phyloP scores from a whole-genome alignment of 2,797 vertebrate genomes.

The Anabas testudineus region DNA sequence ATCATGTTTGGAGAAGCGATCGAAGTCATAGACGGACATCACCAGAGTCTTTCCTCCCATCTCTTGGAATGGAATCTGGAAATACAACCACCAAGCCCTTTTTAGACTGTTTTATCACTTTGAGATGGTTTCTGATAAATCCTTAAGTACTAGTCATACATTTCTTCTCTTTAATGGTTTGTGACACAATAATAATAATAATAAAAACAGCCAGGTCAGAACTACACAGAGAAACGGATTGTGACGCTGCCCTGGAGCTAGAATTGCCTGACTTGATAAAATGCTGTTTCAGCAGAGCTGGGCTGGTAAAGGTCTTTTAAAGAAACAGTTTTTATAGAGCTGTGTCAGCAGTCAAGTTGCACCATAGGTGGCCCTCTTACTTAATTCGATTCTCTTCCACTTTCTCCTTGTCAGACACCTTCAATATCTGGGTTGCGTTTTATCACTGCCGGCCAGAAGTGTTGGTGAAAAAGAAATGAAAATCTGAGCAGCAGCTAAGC shows the following conservation, averaged over 20 bases:
- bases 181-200: background rate
- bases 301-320: constrained; percentile 49
- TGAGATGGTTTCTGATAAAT: background rate
- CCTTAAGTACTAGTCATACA: background rate
- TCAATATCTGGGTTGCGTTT: constrained; percentile 56
- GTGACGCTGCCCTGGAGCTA: constrained; percentile 39
- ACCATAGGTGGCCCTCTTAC: constrained; percentile 68
- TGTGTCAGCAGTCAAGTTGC: constrained; percentile 69
- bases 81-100: constrained; percentile 17
- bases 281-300: constrained; percentile 59
- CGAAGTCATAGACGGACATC: constrained; percentile 97
- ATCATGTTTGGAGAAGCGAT: constrained; percentile 98
- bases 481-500: constrained; percentile 21
- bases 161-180: background rate
- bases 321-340: constrained; percentile 49
- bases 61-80: constrained; percentile 95
- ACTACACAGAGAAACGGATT: constrained; percentile 8
- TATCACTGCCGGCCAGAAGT: constrained; percentile 44
- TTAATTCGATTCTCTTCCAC: constrained; percentile 72
- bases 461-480: constrained; percentile 24
- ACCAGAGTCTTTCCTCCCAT: constrained; percentile 96
- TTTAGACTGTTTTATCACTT: background rate
- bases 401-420: constrained; percentile 67
- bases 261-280: constrained; percentile 28
- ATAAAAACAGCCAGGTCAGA: constrained; percentile 1